A percentile compares a stretch with the other conserved stretches of the same genome.
phyloP scores from a whole-genome alignment of 2,113 vertebrate species.

The Microtus oregoni region DNA sequence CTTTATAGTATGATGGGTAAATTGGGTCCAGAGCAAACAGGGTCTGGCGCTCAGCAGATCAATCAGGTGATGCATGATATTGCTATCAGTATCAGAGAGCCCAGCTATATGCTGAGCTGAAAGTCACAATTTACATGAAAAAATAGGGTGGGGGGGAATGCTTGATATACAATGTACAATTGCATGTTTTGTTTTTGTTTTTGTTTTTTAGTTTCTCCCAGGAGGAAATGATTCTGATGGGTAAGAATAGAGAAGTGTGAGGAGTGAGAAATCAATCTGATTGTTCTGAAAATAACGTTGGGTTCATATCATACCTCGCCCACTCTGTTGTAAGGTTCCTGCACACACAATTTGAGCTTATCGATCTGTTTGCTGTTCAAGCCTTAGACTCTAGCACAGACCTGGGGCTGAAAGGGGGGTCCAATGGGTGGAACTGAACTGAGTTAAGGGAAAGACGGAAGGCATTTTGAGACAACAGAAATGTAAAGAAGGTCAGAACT shows the following conservation, averaged over 20 bases:
- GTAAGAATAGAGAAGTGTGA: not conserved
- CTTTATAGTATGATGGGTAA: not conserved
- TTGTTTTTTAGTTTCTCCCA: not conserved
- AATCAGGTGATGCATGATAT: not conserved
- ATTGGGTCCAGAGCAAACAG: not conserved
- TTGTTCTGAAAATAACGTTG: not conserved
- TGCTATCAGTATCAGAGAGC: not conserved
- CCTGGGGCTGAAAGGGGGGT: not conserved
- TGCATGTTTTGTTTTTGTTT: not conserved
- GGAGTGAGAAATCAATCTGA: not conserved
- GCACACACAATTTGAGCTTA: not conserved
- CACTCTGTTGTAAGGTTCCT: not conserved
- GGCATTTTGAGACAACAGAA: not conserved
- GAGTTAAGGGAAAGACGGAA: not conserved
- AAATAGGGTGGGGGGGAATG: too few species aligned
- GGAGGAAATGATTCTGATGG: not conserved
- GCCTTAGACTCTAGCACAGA: not conserved
- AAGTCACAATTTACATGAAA: conserved; percentile 23
- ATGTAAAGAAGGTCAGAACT: not conserved
- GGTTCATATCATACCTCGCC: not conserved
- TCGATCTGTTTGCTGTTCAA: not conserved
- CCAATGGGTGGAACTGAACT: not conserved
- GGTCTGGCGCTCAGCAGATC: not conserved
- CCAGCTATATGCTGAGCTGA: not conserved
- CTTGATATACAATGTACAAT: not conserved